phyloP scores from a whole-genome alignment of 2,888 invertebrate species.

The Latheticus oryzae region DNA sequence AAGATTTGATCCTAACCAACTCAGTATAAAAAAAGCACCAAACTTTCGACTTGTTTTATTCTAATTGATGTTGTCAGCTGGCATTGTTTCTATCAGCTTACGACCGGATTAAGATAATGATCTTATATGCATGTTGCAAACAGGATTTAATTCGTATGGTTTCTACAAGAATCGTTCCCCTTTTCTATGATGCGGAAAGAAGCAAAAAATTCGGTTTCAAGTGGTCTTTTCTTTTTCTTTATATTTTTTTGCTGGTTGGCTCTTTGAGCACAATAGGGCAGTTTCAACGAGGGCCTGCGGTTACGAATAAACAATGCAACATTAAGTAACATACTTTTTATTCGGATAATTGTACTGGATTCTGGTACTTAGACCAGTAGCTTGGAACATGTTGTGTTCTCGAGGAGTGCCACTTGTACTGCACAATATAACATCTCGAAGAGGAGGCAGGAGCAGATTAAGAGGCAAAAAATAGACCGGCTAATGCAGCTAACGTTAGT shows the following conservation, averaged over 20 bases:
- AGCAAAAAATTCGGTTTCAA: constrained; percentile 22
- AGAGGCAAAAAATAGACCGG: too few relatives aligned
- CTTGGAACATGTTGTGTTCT: constrained; percentile 28
- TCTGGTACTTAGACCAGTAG: constrained; percentile 41
- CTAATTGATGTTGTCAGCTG: constrained; percentile 34
- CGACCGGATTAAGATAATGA: constrained; percentile 32
- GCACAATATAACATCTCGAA: constrained; percentile 32
- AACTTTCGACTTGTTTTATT: too few relatives aligned
- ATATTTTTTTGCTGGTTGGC: too few relatives aligned
- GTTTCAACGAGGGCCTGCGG: constrained; percentile 35
- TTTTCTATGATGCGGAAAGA: constrained; percentile 4
- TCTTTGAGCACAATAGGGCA: constrained; percentile 23
- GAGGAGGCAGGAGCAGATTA: constrained; percentile 13
- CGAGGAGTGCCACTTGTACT: constrained; percentile 24
- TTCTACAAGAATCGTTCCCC: constrained; percentile 17
- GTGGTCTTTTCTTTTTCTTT: constrained; percentile 22
- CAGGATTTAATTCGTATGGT: constrained; percentile 34
- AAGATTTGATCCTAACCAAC: too few relatives aligned
- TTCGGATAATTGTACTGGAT: constrained; percentile 36
- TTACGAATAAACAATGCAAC: constrained; percentile 40
- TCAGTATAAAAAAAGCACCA: too few relatives aligned
- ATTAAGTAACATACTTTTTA: constrained; percentile 41
- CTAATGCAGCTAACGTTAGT: too few relatives aligned
- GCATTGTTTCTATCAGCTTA: constrained; percentile 29
- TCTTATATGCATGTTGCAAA: constrained; percentile 33